Conservation (phyloP, 2,113 vertebrate species). For the Acinonyx jubatus region DNA sequence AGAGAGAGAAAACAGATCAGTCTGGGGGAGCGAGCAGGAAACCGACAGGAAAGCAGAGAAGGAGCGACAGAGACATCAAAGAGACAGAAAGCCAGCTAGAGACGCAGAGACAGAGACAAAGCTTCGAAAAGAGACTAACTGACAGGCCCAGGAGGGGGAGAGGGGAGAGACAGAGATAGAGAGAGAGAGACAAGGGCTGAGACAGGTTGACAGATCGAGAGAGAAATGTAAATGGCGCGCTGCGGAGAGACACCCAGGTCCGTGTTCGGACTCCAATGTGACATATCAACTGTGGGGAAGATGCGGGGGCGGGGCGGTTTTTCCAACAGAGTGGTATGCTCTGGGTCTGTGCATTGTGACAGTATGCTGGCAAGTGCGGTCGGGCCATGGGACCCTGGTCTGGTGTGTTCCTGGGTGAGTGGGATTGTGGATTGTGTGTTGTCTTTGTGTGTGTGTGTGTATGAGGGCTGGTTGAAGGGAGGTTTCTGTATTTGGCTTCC, state of each 20-base stretch:
- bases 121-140: conserved; percentile 59
- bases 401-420: conserved; percentile 61
- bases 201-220: conserved; percentile 81
- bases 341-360: conserved; percentile 64
- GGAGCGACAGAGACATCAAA: conserved; percentile 58
- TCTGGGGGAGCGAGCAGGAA: background rate
- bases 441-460: conserved; percentile 14
- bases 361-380: conserved; percentile 32
- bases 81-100: conserved; percentile 59
- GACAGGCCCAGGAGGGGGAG: conserved; percentile 55
- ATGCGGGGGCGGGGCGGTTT: conserved; percentile 65
- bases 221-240: conserved; percentile 82
- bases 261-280: conserved; percentile 83
- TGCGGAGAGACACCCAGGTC: conserved; percentile 81
- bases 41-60: conserved; percentile 51
- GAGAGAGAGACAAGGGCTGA: conserved; percentile 50
- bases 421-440: background rate
- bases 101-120: conserved; percentile 72
- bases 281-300: conserved; percentile 77
- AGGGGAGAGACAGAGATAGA: conserved; percentile 60
- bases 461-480: background rate
- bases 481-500: background rate
- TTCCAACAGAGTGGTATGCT: conserved; percentile 18
- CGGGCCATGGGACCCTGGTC: conserved; percentile 32
- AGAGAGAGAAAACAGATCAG: background rate